phyloP scores from a whole-genome alignment of 2,888 invertebrate species.

The Zygaena filipendulae region DNA sequence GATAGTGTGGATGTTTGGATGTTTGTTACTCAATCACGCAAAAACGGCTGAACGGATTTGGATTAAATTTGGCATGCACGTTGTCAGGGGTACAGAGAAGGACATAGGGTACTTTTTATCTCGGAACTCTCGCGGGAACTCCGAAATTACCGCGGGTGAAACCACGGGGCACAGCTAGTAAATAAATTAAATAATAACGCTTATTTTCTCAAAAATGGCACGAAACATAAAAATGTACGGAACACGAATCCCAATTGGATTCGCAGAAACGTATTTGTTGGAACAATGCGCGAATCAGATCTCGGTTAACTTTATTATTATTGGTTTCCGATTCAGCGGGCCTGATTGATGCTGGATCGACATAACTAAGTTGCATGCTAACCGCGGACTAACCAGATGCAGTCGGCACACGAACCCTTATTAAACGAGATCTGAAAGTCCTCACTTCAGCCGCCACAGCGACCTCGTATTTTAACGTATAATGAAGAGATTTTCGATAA shows the following conservation, averaged over 20 bases:
- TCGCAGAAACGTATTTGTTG: conserved; percentile 36
- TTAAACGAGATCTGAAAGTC: conserved; percentile 19
- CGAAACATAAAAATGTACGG: neutral
- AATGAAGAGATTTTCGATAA: conserved; percentile 42
- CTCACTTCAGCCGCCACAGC: conserved; percentile 19
- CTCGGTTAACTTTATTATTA: conserved; percentile 39
- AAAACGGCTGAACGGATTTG: too few relatives aligned
- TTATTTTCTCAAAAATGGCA: neutral
- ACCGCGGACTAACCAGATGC: conserved; percentile 17
- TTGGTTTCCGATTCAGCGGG: conserved; percentile 30
- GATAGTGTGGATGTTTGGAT: too few relatives aligned
- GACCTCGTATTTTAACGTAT: conserved; percentile 30
- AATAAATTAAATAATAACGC: neutral
- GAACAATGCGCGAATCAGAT: conserved; percentile 37
- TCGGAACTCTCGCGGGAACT: too few relatives aligned
- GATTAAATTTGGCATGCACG: too few relatives aligned
- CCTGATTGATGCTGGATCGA: conserved; percentile 32
- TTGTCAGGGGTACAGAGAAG: too few relatives aligned
- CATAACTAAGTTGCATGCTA: conserved; percentile 28
- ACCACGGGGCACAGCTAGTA: too few relatives aligned
- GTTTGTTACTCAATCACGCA: too few relatives aligned
- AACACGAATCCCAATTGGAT: conserved; percentile 31
- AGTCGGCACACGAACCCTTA: conserved; percentile 20
- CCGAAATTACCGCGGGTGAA: too few relatives aligned
- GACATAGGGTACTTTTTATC: too few relatives aligned